These are phyloP conservation scores for Scotopteryx bipunctaria DNA, from an alignment of 2,888 invertebrate species.

Conservation along the genomic window DNA sequence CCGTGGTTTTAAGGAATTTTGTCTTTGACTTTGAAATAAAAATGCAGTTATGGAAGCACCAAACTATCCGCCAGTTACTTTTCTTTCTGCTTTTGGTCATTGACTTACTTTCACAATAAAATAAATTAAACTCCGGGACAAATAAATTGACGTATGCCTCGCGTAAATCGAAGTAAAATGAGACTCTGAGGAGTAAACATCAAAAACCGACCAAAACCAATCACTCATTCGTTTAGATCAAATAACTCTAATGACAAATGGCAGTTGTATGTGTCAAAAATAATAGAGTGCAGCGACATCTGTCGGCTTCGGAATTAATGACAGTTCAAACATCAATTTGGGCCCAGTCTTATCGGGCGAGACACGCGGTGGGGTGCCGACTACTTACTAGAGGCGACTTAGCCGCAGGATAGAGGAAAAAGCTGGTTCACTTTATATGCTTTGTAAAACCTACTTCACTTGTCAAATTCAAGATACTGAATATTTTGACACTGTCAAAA, in stretches of 20 bases:
- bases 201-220: slow-evolving; percentile 41
- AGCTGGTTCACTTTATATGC: slow-evolving; percentile 8
- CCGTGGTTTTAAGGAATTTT: no score
- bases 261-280: slow-evolving; percentile 77
- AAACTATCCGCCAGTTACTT: no score
- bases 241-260: slow-evolving; percentile 70
- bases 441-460: background rate
- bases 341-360: slow-evolving; percentile 67
- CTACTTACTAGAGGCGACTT: slow-evolving; percentile 47
- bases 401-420: slow-evolving; percentile 20
- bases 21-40: no score
- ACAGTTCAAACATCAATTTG: slow-evolving; percentile 80
- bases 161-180: no score
- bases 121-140: no score
- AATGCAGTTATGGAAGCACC: no score
- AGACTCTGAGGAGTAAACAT: slow-evolving; percentile 6
- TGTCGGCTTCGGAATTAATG: slow-evolving; percentile 76
- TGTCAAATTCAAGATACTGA: no score
- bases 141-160: no score
- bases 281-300: slow-evolving; percentile 77
- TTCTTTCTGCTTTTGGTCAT: no score
- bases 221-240: slow-evolving; percentile 55
- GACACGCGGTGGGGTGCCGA: slow-evolving; percentile 63
- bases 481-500: no score
- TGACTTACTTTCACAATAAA: no score